Base-by-base conservation (phyloP, 2,113 vertebrate genomes). In the Cyprinodon tularosa region DNA sequence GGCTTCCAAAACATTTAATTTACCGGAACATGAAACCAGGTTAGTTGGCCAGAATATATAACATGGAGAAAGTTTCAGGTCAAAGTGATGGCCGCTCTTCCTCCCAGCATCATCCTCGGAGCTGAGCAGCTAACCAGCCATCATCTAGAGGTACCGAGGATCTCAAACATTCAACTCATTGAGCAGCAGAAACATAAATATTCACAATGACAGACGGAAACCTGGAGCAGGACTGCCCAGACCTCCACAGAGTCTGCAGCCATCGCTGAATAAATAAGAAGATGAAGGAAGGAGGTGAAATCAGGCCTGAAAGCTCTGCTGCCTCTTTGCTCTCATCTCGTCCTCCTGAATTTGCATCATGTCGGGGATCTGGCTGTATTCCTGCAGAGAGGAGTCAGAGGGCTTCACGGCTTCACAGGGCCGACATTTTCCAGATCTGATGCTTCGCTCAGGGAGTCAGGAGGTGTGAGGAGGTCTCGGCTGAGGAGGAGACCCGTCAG, bases 201-300 rank as follows among this genome's bases (percentile, higher is more conserved):
- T 40, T 22, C 48, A 65, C 9, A 59, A 45, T 39, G 8, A 68
- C 20, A 13, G 29, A 17, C 47, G 57, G 20, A 57, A n/a, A 39
- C 47, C 50, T 0, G 38, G 44, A 61, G 3, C 1, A 1, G 3
- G n/a, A 57, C 17, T 20, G n/a, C 4, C 11, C 12, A 42, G 7
- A 10, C 29, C 9, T 66, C n/a, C 64, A 29, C 36, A 62, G 76
- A 17, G 47, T 67, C 62, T 69, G 53, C 3, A 13, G 39, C 4
- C 29, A 72, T 72, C 45, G 14, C 39, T 66, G 61, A 69, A 62
- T 78, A 72, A 82, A 78, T 72, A 36, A 85, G 76, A 61, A 15
- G 20, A 15, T 36, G 68, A 53, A 38, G 66, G 63, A 59, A 47
- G 47, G 68, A 61, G 63, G 62, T 64, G 57, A 70, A 79, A n/a